phyloP scores from a whole-genome alignment of 23 tunicate species.

The Oikopleura dioica region DNA sequence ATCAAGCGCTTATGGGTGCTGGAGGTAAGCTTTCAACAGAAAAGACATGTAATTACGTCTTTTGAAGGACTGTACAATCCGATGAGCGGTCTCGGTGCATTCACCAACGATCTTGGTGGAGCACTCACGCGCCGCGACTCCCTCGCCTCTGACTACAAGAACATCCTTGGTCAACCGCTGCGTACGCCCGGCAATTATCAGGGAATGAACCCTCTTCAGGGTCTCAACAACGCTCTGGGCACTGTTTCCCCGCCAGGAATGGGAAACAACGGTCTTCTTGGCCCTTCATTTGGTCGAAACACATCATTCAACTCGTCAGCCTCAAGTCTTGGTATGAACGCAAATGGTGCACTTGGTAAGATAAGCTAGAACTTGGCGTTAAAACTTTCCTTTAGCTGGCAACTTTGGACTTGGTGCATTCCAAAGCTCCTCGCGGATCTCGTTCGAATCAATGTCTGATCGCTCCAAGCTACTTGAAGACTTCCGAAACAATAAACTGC shows the following conservation, averaged over 20 bases:
- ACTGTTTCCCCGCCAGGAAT: conserved; percentile 5
- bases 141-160: conserved; percentile 3
- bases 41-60: too few species aligned
- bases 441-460: conserved; percentile 19
- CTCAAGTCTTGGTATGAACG: background rate
- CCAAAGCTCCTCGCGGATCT: background rate
- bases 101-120: background rate
- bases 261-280: background rate
- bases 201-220: background rate
- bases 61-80: background rate
- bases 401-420: conserved; percentile 10
- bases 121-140: background rate
- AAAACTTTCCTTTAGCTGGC: too few species aligned
- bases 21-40: background rate
- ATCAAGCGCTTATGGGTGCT: conserved; percentile 9
- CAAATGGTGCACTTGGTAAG: background rate
- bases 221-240: background rate
- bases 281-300: background rate
- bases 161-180: background rate
- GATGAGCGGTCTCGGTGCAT: background rate
- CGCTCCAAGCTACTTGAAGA: conserved; percentile 78
- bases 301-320: background rate
- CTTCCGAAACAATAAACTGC: conserved; percentile 74
- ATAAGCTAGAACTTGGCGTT: too few species aligned
- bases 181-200: background rate